Conservation (phyloP, 2,113 vertebrate species). For the Acrocephalus arundinaceus region DNA sequence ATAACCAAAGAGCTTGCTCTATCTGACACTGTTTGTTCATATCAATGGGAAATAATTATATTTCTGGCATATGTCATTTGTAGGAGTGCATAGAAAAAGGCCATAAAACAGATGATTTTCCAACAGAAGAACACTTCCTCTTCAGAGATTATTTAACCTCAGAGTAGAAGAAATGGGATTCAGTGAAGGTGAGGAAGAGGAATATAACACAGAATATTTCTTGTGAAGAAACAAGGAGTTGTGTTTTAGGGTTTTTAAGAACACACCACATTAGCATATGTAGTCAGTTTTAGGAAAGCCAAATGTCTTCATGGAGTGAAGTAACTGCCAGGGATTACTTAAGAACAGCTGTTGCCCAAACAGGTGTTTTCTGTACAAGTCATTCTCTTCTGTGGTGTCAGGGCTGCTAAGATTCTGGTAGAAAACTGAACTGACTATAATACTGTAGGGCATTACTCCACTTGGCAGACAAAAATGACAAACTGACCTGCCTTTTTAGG, state of each 20-base stretch:
- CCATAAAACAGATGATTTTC: conserved; percentile 5
- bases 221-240: background rate
- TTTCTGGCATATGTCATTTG: background rate
- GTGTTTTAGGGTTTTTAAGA: background rate
- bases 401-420: background rate
- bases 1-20: background rate
- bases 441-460: background rate
- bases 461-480: background rate
- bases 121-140: background rate
- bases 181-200: background rate
- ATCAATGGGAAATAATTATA: background rate
- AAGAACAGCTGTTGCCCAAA: background rate
- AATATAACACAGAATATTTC: background rate
- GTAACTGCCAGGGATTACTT: background rate
- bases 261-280: background rate
- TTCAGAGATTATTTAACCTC: background rate
- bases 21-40: background rate
- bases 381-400: background rate
- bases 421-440: background rate
- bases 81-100: background rate
- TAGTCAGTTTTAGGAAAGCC: background rate
- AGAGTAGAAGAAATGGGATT: background rate
- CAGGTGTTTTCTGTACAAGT: background rate
- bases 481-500: background rate
- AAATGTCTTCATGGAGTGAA: background rate